Evolutionary conservation across 2,888 invertebrate genomes (phyloP).

Genomic region (Euphydryas editha): DNA sequence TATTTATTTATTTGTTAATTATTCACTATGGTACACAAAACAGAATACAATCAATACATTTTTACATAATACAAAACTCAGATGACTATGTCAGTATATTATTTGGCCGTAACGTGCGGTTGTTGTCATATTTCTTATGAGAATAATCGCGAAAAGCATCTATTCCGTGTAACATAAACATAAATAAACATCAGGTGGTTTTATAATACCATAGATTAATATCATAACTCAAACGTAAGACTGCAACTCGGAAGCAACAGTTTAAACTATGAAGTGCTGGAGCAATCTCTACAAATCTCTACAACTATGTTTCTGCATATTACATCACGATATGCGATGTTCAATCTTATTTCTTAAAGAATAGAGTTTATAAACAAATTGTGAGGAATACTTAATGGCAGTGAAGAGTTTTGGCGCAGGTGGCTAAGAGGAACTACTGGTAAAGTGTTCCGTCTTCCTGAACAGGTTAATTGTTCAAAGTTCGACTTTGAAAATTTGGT

Average conservation of each 20-base stretch:
- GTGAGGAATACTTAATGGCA: background rate
- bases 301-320: background rate
- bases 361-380: slow-evolving; percentile 12
- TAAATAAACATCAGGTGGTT: slow-evolving; percentile 35
- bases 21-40: too few relatives aligned
- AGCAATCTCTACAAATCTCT: slow-evolving; percentile 28
- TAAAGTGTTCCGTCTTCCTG: slow-evolving; percentile 51
- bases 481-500: slow-evolving; percentile 36
- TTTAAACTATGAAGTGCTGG: slow-evolving; percentile 35
- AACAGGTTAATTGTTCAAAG: slow-evolving; percentile 64
- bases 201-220: slow-evolving; percentile 37
- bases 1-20: too few relatives aligned
- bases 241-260: slow-evolving; percentile 26
- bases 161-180: background rate
- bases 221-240: slow-evolving; percentile 37
- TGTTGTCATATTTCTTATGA: too few relatives aligned
- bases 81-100: too few relatives aligned
- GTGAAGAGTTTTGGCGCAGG: slow-evolving; percentile 61
- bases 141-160: background rate
- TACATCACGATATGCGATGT: background rate
- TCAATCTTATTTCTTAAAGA: background rate
- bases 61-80: too few relatives aligned
- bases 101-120: too few relatives aligned
- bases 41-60: too few relatives aligned
- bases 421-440: slow-evolving; percentile 50